Evolutionary conservation across 2,797 vertebrate species (phyloP).

Genomic region (Oryzias sinensis): DNA sequence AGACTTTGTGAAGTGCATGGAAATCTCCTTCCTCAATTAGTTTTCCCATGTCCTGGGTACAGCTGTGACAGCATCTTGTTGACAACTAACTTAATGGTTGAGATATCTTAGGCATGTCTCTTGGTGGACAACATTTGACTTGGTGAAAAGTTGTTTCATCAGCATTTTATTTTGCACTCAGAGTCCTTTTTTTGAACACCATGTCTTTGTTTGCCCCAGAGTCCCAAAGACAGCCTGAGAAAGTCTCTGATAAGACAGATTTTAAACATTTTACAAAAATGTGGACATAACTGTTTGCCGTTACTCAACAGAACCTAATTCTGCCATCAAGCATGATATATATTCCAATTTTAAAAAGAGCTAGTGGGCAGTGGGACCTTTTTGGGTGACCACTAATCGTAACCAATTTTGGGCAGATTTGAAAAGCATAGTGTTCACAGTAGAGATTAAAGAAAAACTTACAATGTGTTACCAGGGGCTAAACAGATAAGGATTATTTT

Average conservation of each 20-base stretch:
- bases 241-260: constrained; percentile 56
- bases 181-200: constrained; percentile 34
- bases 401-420: neutral
- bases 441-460: no score
- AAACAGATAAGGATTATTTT: no score
- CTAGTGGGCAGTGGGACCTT: constrained; percentile 1
- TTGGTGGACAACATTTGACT: constrained; percentile 22
- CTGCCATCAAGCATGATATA: neutral
- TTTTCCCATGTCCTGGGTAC: constrained; percentile 39
- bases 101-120: constrained; percentile 35
- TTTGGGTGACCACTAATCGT: constrained; percentile 7
- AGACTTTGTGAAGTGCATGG: constrained; percentile 23
- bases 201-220: constrained; percentile 37
- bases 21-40: constrained; percentile 17
- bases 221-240: constrained; percentile 69
- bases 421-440: neutral
- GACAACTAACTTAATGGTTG: constrained; percentile 34
- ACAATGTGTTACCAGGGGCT: no score
- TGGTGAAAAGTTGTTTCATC: constrained; percentile 59
- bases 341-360: neutral
- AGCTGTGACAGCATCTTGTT: constrained; percentile 28
- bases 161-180: constrained; percentile 26
- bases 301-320: constrained; percentile 5
- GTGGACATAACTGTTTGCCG: constrained; percentile 7
- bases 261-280: constrained; percentile 40